Evolutionary conservation across 2,888 invertebrate genomes (phyloP), one percentile per base, ranked within the genome.

Genomic region (Platycheirus albimanus): DNA sequence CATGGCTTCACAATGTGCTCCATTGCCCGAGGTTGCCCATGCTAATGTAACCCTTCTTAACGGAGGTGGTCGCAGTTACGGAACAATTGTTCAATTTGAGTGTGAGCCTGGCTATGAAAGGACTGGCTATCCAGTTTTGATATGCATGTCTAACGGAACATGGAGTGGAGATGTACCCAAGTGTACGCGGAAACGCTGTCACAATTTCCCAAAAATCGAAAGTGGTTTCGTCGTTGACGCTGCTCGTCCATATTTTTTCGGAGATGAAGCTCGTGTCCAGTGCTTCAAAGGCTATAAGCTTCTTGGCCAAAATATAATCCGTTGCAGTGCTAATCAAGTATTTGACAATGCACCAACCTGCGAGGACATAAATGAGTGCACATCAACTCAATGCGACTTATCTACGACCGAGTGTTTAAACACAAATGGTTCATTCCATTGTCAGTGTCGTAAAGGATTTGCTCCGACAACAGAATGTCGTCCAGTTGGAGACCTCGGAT

Each of bases 81-180:
- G 98, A 85, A 98, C 98, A 0, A 97, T 98, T 87, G 95, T 98
- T 2, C 93, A 97, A 84, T 97, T 96, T 88, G 97, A 97, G 90
- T 98, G 98, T 88, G 97, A 97, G 88, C 95, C 97, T 5, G 98
- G 98, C 2, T 98, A 97, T 88, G 94, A 96, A 69, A 93, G 98
- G 85, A 94, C 94, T 86, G 98, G 98, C 30, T 95, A 96, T 88
- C 98, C 98, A 13, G 97, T 97, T 3, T 93, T 98, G 45, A 93
- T 97, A 38, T 98, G 98, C 89, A 97, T 97, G 97, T 97, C 97
- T 88, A 97, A 98, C 88, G 98, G 98, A 61, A 97, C 97, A 8
- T 98, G 98, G 98, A 97, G 97, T 77, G 97, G 96, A 76, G 94
- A 96, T 86, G 96, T 97, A 3, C 98, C 98, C 0, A 94, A 94